Evolutionary conservation across 2,888 invertebrate genomes (phyloP), one percentile per base, ranked within the genome.

Genomic region (Cataglyphis albicans): DNA sequence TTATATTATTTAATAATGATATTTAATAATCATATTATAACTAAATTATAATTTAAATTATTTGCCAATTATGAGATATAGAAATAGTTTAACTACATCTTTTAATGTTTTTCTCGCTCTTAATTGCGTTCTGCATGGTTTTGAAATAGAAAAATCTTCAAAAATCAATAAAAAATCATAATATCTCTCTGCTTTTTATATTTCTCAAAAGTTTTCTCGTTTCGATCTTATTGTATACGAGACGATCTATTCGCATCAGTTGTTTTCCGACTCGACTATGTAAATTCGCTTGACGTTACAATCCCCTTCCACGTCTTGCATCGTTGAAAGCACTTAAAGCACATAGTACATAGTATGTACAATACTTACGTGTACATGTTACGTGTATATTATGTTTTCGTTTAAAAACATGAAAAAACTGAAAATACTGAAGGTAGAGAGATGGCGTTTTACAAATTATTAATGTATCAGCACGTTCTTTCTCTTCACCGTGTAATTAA

Each of bases 281-380:
- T 32, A 74, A 63, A 41, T 74, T 74, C 5, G 41, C 10, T 74
- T 74, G 74, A 75, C 64, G 44, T 75, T 75, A 63, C 21, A 48
- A 75, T 44, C 61, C 10, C 41, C 35, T 64, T 75, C 25, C 15
- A 63, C 48, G 10, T 75, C 35, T 48, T 21, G n/a, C 41, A 74
- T 32, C 64, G 21, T 48, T 64, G 64, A 74, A 75, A 75, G 63
- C 63, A n/a, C 57, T 72, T 72, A 38, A 57, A 72, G 41, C 29
- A 73, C 10, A 41, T 61, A 61, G 73, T 29, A 61, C 5, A n/a
- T 52, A n/a, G 7, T n/a, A n/a, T 52, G 29, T 29, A n/a, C n/a
- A n/a, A n/a, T n/a, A 29, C 29, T 29, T 29, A 29, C 29, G 29
- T 29, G 29, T 29, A 52, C n/a, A 52, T n/a, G 52, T 52, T 48